Evolutionary conservation across 2,797 vertebrate genomes (phyloP).

Genomic region (Gila robusta): DNA sequence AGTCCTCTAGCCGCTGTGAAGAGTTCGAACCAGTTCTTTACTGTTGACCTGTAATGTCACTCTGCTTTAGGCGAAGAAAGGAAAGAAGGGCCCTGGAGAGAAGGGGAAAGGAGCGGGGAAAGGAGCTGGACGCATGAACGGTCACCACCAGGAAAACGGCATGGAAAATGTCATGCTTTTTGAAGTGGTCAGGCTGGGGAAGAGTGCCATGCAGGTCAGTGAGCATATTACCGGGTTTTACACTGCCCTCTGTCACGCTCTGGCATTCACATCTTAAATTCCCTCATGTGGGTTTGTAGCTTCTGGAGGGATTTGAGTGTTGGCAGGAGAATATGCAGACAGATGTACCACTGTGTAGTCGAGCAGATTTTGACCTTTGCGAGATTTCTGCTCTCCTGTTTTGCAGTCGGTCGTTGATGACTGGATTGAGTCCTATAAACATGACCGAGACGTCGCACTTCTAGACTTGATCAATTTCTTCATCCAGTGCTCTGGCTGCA

Average conservation of each 20-base stretch:
- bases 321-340: slow-evolving; percentile 33
- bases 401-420: slow-evolving; percentile 96
- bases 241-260: slow-evolving; percentile 19
- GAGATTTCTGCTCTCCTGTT: slow-evolving; percentile 8
- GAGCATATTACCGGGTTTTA: slow-evolving; percentile 7
- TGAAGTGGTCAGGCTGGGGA: slow-evolving; percentile 98
- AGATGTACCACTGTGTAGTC: slow-evolving; percentile 23
- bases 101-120: slow-evolving; percentile 88
- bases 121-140: slow-evolving; percentile 91
- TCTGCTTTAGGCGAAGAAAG: slow-evolving; percentile 91
- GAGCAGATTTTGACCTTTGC: slow-evolving; percentile 5
- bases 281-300: slow-evolving; percentile 15
- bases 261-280: slow-evolving; percentile 7
- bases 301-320: slow-evolving; percentile 18
- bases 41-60: slow-evolving; percentile 15
- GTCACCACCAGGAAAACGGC: slow-evolving; percentile 99
- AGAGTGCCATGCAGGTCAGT: slow-evolving; percentile 99
- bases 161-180: slow-evolving; percentile 99
- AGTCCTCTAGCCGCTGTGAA: neutral
- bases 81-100: slow-evolving; percentile 90
- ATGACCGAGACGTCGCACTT: slow-evolving; percentile 95
- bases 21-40: neutral
- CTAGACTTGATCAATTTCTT: slow-evolving; percentile 99
- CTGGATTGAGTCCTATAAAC: slow-evolving; percentile 99
- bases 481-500: slow-evolving; percentile 99